Percentiles rank a stretch among this genome's conserved stretches.
Conservation (phyloP, 23 tunicate genomes). For the Styela plicata region DNA sequence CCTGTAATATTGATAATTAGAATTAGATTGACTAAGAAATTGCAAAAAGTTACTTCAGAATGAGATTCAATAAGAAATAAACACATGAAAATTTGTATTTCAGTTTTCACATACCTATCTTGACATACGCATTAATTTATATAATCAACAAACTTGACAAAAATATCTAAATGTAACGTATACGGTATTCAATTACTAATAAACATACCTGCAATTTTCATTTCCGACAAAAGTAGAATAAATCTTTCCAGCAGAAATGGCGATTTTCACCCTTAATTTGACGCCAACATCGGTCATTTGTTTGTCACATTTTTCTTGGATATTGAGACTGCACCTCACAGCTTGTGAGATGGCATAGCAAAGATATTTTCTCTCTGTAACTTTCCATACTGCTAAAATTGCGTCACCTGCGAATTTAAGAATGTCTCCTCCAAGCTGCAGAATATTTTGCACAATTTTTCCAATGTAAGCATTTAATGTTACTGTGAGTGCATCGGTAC, state of each 20-base stretch:
- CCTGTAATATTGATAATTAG: too few relatives aligned
- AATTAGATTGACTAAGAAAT: too few relatives aligned
- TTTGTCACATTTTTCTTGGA: conserved; percentile 90
- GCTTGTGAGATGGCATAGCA: conserved; percentile 77
- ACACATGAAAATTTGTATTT: too few relatives aligned
- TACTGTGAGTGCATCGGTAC: conserved; percentile 87
- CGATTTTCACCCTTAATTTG: conserved; percentile 94
- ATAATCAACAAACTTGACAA: too few relatives aligned
- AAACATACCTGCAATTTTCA: conserved; percentile 36
- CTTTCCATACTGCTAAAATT: conserved; percentile 95
- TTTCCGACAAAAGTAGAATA: conserved; percentile 92
- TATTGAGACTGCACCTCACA: conserved; percentile 62
- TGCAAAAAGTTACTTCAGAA: too few relatives aligned
- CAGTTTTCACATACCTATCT: too few relatives aligned
- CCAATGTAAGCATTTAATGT: conserved; percentile 89
- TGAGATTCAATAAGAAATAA: too few relatives aligned
- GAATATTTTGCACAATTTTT: conserved; percentile 71
- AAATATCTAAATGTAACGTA: too few relatives aligned
- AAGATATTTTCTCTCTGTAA: conserved; percentile 54
- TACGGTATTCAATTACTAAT: too few relatives aligned
- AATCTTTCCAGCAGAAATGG: conserved; percentile 94
- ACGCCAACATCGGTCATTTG: conserved; percentile 95
- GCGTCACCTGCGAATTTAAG: conserved; percentile 99
- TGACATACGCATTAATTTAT: too few relatives aligned
- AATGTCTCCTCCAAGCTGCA: conserved; percentile 85